phyloP scores from a whole-genome alignment of 2,113 vertebrate species.

The Irena cyanogastra region DNA sequence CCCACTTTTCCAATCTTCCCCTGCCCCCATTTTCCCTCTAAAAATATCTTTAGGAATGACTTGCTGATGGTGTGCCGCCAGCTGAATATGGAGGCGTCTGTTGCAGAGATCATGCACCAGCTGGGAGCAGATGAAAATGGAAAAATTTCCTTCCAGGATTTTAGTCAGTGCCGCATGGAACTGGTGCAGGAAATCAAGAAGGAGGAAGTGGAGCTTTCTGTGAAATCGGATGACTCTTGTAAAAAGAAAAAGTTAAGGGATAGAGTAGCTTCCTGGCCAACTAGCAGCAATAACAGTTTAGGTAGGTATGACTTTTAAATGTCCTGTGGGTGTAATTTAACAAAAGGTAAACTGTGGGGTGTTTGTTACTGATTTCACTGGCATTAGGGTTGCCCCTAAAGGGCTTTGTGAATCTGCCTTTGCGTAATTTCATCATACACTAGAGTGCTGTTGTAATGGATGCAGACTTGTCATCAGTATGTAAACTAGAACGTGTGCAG shows the following conservation, averaged over 20 bases:
- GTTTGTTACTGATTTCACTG: not conserved
- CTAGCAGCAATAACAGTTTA: slow-evolving; percentile 79
- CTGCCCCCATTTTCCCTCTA: not conserved
- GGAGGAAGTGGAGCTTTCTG: slow-evolving; percentile 78
- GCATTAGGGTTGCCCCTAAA: not conserved
- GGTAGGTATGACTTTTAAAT: slow-evolving; percentile 67
- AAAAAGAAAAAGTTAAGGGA: slow-evolving; percentile 71
- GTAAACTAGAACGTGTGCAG: not conserved
- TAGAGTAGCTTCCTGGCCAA: slow-evolving; percentile 75
- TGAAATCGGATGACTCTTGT: slow-evolving; percentile 67
- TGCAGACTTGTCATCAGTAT: not conserved
- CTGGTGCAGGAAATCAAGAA: slow-evolving; percentile 80
- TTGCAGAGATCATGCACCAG: slow-evolving; percentile 82
- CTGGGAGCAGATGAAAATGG: slow-evolving; percentile 80
- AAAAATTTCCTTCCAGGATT: slow-evolving; percentile 83
- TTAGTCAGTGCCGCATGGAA: slow-evolving; percentile 78
- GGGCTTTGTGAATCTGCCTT: not conserved
- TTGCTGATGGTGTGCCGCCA: slow-evolving; percentile 83
- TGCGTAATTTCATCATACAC: not conserved
- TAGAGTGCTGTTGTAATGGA: not conserved
- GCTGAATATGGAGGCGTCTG: slow-evolving; percentile 81
- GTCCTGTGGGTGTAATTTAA: not conserved
- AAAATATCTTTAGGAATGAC: slow-evolving; percentile 75
- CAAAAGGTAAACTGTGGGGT: not conserved
- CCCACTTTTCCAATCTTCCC: not conserved